Evolutionary conservation across 2,888 invertebrate species (phyloP), one percentile per base, ranked within the genome.

Genomic region (Spilarctia lutea): DNA sequence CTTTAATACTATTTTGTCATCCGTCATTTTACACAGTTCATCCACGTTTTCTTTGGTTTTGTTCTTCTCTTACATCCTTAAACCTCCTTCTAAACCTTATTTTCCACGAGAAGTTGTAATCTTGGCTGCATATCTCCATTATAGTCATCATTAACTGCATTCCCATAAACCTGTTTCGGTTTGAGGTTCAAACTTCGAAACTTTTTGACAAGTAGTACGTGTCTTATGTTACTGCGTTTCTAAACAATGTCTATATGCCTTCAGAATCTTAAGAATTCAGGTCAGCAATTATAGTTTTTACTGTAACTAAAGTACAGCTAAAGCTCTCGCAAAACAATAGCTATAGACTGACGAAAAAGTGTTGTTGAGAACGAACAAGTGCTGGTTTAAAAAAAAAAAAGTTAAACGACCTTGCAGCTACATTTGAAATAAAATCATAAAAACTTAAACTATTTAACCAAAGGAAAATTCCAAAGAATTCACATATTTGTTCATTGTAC

Each of bases 391-490:
- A 56, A n/a, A 56, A 11, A 0, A n/a, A n/a, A 56, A 39, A 11
- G 10, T 39, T 10, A 0, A 39, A 39, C 8, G 39, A 1, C 10
- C 39, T 39, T 11, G 39, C 11, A 39, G 11, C 6, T 1, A 39
- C 11, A 2, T 35, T 35, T 35, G 7, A 35, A n/a, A n/a, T n/a
- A n/a, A n/a, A n/a, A n/a, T 7, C 3, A 1, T 52, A 24, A 20
- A 52, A 52, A 24, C 52, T 20, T 7, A 56, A n/a, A 56, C 52
- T 56, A 11, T 56, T 56, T 10, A 8, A 56, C 52, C 8, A 56
- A 24, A 20, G 68, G 65, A 76, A 75, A 70, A 74, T 72, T 52
- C 74, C 68, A 77, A 81, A 77, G 75, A 84, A 81, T 80, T 80
- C 72, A n/a, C 65, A 80, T 66, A 27, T n/a, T 27, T 60, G 27